Evolutionary conservation across 2,888 invertebrate species (phyloP), one percentile per base, ranked within the genome.

Genomic region (Pegoplata infirma): DNA sequence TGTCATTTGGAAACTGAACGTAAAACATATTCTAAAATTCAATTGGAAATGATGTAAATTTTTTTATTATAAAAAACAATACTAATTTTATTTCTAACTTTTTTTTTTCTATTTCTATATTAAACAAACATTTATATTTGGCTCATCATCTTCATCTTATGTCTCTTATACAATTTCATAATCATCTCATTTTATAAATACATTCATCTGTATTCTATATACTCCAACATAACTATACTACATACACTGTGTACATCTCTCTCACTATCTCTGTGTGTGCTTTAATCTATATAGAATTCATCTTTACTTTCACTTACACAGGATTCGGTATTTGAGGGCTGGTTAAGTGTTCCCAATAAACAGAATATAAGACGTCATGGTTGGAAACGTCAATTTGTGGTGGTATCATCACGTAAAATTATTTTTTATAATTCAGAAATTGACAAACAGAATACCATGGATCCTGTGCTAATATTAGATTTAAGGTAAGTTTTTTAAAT

Each of bases 351-450:
- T 84, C 98, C 98, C 67, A 96, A 95, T 88, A 97, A 97, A 87
- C 97, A 97, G 90, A 98, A 98, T 89, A 97, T 98, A 82, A 93
- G 96, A 82, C 92, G 97, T 78, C 97, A 98, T 89, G 98, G 98
- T 59, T 99, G 98, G 98, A 96, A 95, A 90, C 96, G 96, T 86
- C 98, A 98, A 89, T 98, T 96, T 89, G 98, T 98, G 51, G 98
- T 98, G 51, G 98, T 98, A 56, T 97, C 98, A 56, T 98, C 97
- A 79, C 95, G 95, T 89, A 98, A 98, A 91, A 98, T 99, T 82
- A 96, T 99, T 82, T 98, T 99, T 91, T 99, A 98, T 89, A 97
- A 98, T 90, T 94, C 95, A 10, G 98, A 98, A 91, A 95, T 92
- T 86, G 97, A 98, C 89, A 97, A 98, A 89, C 94, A 95, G 90